Evolutionary conservation across 2,888 invertebrate genomes (phyloP).

Genomic region (Schizaphis graminum): DNA sequence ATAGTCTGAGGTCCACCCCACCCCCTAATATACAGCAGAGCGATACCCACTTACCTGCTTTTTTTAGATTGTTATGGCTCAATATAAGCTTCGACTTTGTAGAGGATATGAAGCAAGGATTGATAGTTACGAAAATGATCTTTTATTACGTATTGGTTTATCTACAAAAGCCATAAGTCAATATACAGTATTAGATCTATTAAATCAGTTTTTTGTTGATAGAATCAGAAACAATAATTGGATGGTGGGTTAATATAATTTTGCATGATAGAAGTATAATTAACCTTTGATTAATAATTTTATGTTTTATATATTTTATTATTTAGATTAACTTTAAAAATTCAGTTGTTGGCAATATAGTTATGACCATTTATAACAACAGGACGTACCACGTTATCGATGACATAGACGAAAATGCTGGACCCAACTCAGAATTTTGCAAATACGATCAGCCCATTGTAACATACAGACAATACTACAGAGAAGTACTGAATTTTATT

Average conservation of each 20-base stretch:
- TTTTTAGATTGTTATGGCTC: conserved; percentile 76
- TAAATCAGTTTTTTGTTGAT: conserved; percentile 67
- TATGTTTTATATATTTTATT: neutral
- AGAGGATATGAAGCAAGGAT: conserved; percentile 89
- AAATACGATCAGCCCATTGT: conserved; percentile 74
- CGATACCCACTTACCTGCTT: too few relatives aligned
- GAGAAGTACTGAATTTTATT: too few relatives aligned
- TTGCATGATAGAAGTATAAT: neutral
- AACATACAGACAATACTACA: conserved; percentile 74
- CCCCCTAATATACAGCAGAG: too few relatives aligned
- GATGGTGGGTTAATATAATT: conserved; percentile 71
- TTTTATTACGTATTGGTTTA: conserved; percentile 85
- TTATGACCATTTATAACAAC: conserved; percentile 81
- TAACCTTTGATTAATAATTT: neutral
- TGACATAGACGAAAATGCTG: conserved; percentile 78
- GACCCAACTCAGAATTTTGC: conserved; percentile 76
- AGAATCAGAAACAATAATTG: conserved; percentile 70
- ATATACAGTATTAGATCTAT: conserved; percentile 79
- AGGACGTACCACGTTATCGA: conserved; percentile 81
- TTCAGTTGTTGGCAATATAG: conserved; percentile 74
- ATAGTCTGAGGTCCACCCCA: too few relatives aligned
- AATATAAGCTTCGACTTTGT: conserved; percentile 81
- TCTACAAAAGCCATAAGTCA: conserved; percentile 86
- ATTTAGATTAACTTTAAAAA: conserved; percentile 67
- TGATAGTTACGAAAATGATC: conserved; percentile 82